Percentiles rank a stretch among this genome's conserved stretches.
These are phyloP conservation scores for Ypsolopha sequella DNA, from an alignment of 2,888 invertebrate species.

Conservation along the genomic window DNA sequence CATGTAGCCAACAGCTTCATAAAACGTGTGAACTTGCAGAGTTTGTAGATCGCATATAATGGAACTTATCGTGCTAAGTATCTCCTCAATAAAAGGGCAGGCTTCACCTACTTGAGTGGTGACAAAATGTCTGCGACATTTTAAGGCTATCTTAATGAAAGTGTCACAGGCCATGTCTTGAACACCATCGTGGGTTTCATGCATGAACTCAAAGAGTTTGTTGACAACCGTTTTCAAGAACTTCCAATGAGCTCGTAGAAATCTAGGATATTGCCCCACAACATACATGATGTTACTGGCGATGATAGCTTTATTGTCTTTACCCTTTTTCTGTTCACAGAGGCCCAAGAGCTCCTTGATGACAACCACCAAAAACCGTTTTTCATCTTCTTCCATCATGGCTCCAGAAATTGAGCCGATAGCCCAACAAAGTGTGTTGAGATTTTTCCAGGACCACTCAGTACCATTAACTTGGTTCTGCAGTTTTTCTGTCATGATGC, in stretches of 20 bases:
- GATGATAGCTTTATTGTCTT: constrained; percentile 99
- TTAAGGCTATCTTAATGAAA: constrained; percentile 99
- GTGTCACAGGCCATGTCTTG: constrained; percentile 99
- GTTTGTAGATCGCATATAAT: constrained; percentile 99
- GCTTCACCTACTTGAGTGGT: constrained; percentile 96
- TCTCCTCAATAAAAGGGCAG: constrained; percentile 99
- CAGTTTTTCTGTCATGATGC: constrained; percentile 98
- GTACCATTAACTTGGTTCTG: constrained; percentile 98
- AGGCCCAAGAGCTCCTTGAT: constrained; percentile 97
- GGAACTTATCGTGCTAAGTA: constrained; percentile 93
- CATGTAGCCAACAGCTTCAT: constrained; percentile 99
- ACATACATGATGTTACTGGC: constrained; percentile 99
- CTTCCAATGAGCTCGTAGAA: constrained; percentile 99
- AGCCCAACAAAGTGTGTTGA: constrained; percentile 99
- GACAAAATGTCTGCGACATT: constrained; percentile 98
- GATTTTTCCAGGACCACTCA: constrained; percentile 99
- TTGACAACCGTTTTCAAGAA: constrained; percentile 99
- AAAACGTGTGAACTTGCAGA: constrained; percentile 99
- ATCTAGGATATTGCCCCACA: constrained; percentile 99
- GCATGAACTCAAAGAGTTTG: constrained; percentile 99
- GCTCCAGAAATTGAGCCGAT: constrained; percentile 99
- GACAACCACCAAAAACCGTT: constrained; percentile 97
- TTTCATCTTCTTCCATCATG: constrained; percentile 99
- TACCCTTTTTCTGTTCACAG: constrained; percentile 98
- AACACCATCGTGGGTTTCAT: constrained; percentile 99